phyloP scores from a whole-genome alignment of 2,797 vertebrate species.

The Etheostoma nigrum region DNA sequence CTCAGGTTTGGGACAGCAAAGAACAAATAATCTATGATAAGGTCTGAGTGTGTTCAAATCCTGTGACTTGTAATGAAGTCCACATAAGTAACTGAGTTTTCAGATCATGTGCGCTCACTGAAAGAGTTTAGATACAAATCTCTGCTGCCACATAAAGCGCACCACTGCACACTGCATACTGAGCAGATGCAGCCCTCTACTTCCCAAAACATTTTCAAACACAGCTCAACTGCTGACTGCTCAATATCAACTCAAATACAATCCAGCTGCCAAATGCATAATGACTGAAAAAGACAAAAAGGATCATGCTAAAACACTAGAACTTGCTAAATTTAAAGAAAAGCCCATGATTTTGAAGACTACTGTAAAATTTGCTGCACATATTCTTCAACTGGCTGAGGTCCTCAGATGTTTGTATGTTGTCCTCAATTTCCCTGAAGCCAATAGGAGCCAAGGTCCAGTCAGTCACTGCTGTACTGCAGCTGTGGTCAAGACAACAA shows the following conservation, averaged over 20 bases:
- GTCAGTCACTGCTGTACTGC: conserved; percentile 13
- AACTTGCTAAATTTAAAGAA: background rate
- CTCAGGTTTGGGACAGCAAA: background rate
- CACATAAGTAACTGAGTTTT: conserved; percentile 20
- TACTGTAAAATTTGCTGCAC: background rate
- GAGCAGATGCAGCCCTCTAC: conserved; percentile 56
- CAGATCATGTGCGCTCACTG: conserved; percentile 36
- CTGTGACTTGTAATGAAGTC: conserved; percentile 18
- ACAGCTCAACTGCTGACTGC: conserved; percentile 41
- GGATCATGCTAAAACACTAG: background rate
- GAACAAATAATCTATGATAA: conserved; percentile 12
- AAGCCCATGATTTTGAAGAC: background rate
- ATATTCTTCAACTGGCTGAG: background rate
- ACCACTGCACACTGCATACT: conserved; percentile 55
- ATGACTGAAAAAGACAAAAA: conserved; percentile 14
- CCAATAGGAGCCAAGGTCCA: background rate
- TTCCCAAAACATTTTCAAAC: conserved; percentile 39
- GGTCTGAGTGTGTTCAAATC: conserved; percentile 2
- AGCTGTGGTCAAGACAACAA: conserved; percentile 34
- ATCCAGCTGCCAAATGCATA: conserved; percentile 6
- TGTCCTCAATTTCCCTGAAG: conserved; percentile 17
- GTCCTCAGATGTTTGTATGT: conserved; percentile 4
- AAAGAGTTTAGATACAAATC: conserved; percentile 47
- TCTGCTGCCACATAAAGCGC: conserved; percentile 55
- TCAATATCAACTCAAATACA: conserved; percentile 39